These are phyloP conservation scores for Dermochelys coriacea DNA, from an alignment of 2,797 vertebrate species.

Conservation along the genomic window DNA sequence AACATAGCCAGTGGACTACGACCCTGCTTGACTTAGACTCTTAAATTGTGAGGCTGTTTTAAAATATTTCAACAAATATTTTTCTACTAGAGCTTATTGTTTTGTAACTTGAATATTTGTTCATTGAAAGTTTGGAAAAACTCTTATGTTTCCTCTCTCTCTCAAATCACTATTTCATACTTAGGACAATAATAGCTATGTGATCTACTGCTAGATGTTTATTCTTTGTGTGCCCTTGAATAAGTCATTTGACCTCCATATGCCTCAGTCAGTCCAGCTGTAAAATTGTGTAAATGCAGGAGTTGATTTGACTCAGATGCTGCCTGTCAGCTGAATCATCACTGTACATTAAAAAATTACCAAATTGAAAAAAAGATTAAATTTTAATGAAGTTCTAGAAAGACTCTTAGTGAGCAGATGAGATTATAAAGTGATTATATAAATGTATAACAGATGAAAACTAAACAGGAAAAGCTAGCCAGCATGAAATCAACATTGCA, in stretches of 20 bases:
- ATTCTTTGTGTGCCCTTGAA: neutral
- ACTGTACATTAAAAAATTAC: neutral
- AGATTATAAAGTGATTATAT: neutral
- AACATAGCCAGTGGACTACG: neutral
- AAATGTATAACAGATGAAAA: neutral
- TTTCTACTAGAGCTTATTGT: neutral
- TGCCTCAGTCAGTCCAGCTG: neutral
- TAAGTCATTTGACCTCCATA: neutral
- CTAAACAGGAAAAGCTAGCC: neutral
- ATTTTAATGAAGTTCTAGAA: neutral
- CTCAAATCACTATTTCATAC: neutral
- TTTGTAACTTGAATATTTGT: neutral
- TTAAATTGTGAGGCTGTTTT: neutral
- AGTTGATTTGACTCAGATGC: neutral
- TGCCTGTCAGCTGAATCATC: neutral
- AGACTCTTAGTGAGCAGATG: conserved; percentile 16
- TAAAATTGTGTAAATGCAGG: conserved; percentile 16
- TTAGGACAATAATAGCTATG: neutral
- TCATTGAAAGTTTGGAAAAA: neutral
- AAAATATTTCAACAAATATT: neutral
- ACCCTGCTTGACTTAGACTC: neutral
- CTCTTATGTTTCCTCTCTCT: neutral
- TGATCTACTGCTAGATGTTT: neutral
- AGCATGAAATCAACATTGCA: neutral
- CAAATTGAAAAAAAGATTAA: neutral